These are phyloP conservation scores for Helleia helle DNA, from an alignment of 2,888 invertebrate species.

Conservation along the genomic window DNA sequence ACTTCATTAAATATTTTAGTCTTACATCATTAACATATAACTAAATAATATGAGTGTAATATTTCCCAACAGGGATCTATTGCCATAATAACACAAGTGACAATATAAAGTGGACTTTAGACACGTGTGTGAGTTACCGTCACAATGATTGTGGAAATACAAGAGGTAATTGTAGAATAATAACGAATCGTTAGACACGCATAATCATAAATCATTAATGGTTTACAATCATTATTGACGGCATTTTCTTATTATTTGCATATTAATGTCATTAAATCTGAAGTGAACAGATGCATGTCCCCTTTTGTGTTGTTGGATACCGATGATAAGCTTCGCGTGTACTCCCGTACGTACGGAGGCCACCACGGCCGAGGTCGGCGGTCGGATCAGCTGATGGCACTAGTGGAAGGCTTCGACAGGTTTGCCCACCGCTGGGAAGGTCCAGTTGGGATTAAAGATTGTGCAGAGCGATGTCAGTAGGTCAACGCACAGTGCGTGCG, in stretches of 20 bases:
- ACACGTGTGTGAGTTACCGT: conserved; percentile 22
- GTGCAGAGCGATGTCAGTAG: conserved; percentile 68
- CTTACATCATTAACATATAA: no score
- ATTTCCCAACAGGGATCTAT: not conserved
- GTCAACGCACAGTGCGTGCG: conserved; percentile 70
- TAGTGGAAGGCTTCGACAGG: not conserved
- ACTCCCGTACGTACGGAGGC: no score
- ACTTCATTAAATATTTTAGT: not conserved
- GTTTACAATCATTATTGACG: conserved; percentile 2
- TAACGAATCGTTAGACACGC: conserved; percentile 7
- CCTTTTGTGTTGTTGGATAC: no score
- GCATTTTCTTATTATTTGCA: not conserved
- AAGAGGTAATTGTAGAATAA: conserved; percentile 46
- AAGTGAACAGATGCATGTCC: no score
- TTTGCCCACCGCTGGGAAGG: conserved; percentile 32
- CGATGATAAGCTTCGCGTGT: no score
- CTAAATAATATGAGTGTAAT: not conserved
- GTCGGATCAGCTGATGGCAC: conserved; percentile 1
- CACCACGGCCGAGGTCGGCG: no score
- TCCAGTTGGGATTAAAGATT: conserved; percentile 63
- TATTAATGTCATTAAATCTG: no score
- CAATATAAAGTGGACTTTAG: conserved; percentile 26
- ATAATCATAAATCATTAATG: conserved; percentile 10
- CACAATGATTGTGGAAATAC: conserved; percentile 68
- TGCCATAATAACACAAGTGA: conserved; percentile 14